Base-by-base conservation (phyloP, 1,140 invertebrate species). In the Agrilus planipennis region DNA sequence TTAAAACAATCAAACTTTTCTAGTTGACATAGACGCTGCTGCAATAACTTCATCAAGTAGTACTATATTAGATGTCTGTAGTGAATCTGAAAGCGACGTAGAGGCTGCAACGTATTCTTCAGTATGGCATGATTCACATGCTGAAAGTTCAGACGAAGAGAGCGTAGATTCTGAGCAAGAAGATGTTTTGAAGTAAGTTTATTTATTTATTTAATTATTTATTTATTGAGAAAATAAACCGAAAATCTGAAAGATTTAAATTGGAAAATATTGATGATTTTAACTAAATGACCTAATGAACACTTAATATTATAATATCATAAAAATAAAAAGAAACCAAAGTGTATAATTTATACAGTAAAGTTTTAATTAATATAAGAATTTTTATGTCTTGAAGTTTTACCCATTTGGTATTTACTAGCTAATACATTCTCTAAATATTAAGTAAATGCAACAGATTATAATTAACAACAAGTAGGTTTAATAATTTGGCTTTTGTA, bases 151-250 rank as follows among this genome's bases (percentile, higher is more conserved):
- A 5, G 77, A 79, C 50, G 70, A 80, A 53, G 84, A 87, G 58
- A 84, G 79, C 61, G 70, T 82, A 11, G 81, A 86, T 51, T 84
- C 79, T 41, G 73, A 83, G 41, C 71, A 79, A 47, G 83, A 86
- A 52, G 83, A 87, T 68, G 68, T 74, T 6, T 65, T 86, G 16
- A 84, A 82, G 82, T 84, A 70, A 67, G 64, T 61, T 31, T 36
- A 2, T 42, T 5, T 36, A 25, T 38, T 38, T 27, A 27, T 9
- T 27, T 7, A 19, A 36, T 22, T 15, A 11, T 14, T 31, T 4
- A 15, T 31, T 25, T 11, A 25, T 25, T 25, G n/a, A 7, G n/a
- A 25, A 25, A 25, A 7, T 25, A 25, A 25, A 25, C n/a, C 22
- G 5, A 25, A 25, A 25, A 25, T 6, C n/a, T 25, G 22, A 25